Percentiles rank a stretch among this genome's conserved stretches.
phyloP scores from a whole-genome alignment of 2,113 vertebrate species.

The Bubo blakistoni region DNA sequence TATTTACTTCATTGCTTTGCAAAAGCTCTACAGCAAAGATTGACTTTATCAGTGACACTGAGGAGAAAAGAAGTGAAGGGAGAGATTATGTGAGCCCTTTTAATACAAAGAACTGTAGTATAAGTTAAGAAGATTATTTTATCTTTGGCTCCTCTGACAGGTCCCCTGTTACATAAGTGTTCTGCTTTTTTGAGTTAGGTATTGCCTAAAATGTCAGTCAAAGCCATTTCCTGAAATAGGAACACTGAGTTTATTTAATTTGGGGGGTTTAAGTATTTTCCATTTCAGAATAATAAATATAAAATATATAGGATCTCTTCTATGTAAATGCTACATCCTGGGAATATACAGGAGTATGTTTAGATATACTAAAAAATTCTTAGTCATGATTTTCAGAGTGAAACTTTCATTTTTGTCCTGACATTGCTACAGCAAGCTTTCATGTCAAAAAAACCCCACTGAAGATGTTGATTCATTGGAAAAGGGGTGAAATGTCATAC shows the following conservation, averaged over 20 bases:
- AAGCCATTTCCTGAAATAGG: conserved; percentile 57
- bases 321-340: conserved; percentile 10
- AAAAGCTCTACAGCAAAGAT: not conserved
- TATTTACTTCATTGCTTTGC: not conserved
- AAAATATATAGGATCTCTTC: conserved; percentile 20
- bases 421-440: not conserved
- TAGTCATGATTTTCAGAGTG: conserved; percentile 35
- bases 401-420: conserved; percentile 32
- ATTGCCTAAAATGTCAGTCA: conserved; percentile 35
- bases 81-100: conserved; percentile 8
- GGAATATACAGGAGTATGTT: conserved; percentile 4
- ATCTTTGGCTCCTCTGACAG: conserved; percentile 26
- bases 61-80: conserved; percentile 1
- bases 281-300: conserved; percentile 68
- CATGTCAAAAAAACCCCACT: not conserved
- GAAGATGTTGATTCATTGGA: conserved; percentile 38
- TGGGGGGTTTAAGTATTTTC: conserved; percentile 48
- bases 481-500: conserved; percentile 25
- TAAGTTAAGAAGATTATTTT: conserved; percentile 52
- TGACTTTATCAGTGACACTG: not conserved
- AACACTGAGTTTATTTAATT: conserved; percentile 58
- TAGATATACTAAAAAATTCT: conserved; percentile 2
- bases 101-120: conserved; percentile 7
- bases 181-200: conserved; percentile 22
- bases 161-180: conserved; percentile 44